Base-by-base conservation (phyloP, 2,113 vertebrate species). In the Sterna hirundo region DNA sequence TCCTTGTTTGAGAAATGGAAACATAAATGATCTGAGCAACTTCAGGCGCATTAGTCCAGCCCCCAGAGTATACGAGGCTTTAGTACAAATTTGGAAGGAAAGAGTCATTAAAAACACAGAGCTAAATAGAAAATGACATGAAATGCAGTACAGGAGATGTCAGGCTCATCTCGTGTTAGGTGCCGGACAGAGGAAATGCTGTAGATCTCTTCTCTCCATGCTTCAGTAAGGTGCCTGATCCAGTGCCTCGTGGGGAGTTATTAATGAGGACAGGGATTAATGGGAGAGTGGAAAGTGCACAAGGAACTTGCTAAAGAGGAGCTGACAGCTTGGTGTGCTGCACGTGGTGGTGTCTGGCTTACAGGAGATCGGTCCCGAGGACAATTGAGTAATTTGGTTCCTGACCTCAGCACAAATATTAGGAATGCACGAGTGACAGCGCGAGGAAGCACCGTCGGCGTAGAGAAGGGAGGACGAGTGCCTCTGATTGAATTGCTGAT, bases 221-320 rank as follows among this genome's bases (percentile, higher is more conserved):
- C 77, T 86, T 26, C 87, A 32, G 64, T 11, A 30, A 89, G 72
- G 76, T 82, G 57, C 22, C 90, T 81, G 87, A 62, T 91, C 47
- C 74, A 25, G 60, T 2, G 34, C 72, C 83, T 70, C 46, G 65
- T 76, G 87, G 89, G 89, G 68, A 83, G 27, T 66, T 76, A 51
- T 81, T 92, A 83, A 86, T 46, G 95, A 88, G 72, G 86, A 93
- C 95, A 88, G 94, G 83, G 94, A 86, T 92, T 90, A 90, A 94
- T 90, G 88, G 75, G 68, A 83, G 79, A 81, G 88, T 9, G 17
- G 86, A 7, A 57, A 80, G 71, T 30, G 58, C 42, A 13, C 0
- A 1, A 58, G 68, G 40, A 81, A 9, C 71, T 64, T 38, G 21
- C 83, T 87, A 22, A 82, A 84, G 69, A 89, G 87, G 81, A 91